phyloP scores from a whole-genome alignment of 2,113 vertebrate species.

The Amia ocellicauda region DNA sequence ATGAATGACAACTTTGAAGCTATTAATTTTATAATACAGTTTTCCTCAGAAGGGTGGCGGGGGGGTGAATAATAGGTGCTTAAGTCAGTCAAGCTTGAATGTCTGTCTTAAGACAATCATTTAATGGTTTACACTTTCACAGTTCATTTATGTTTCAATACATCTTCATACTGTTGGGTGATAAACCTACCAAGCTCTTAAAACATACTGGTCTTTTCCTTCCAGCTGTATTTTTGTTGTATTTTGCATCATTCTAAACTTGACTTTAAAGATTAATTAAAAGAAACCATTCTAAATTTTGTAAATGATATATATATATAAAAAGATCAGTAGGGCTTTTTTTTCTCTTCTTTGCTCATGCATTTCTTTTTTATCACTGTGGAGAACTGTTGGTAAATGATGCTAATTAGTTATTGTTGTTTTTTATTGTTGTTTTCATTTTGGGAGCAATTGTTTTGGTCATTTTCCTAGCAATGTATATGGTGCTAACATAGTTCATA shows the following conservation, averaged over 20 bases:
- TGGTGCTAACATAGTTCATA: slow-evolving; percentile 4
- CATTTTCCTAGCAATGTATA: neutral
- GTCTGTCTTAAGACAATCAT: slow-evolving; percentile 30
- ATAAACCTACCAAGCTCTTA: slow-evolving; percentile 27
- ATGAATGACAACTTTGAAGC: slow-evolving; percentile 26
- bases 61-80: slow-evolving; percentile 3
- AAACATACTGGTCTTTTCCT: too few relatives aligned
- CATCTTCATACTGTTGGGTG: slow-evolving; percentile 42
- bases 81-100: slow-evolving; percentile 25
- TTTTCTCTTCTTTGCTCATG: slow-evolving; percentile 35
- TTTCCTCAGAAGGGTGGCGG: slow-evolving; percentile 1
- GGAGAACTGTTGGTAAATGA: slow-evolving; percentile 28
- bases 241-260: slow-evolving; percentile 39
- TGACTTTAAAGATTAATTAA: too few relatives aligned
- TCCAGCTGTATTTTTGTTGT: slow-evolving; percentile 14
- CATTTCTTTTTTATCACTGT: slow-evolving; percentile 49
- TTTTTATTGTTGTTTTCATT: slow-evolving; percentile 62
- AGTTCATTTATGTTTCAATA: slow-evolving; percentile 33
- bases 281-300: slow-evolving; percentile 21
- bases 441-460: slow-evolving; percentile 22
- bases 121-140: neutral
- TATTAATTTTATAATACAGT: slow-evolving; percentile 24
- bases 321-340: slow-evolving; percentile 30
- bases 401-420: slow-evolving; percentile 33
- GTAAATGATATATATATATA: slow-evolving; percentile 25